Conservation (phyloP, 35 echinoderm and acorn worm species). For the Acanthaster planci region DNA sequence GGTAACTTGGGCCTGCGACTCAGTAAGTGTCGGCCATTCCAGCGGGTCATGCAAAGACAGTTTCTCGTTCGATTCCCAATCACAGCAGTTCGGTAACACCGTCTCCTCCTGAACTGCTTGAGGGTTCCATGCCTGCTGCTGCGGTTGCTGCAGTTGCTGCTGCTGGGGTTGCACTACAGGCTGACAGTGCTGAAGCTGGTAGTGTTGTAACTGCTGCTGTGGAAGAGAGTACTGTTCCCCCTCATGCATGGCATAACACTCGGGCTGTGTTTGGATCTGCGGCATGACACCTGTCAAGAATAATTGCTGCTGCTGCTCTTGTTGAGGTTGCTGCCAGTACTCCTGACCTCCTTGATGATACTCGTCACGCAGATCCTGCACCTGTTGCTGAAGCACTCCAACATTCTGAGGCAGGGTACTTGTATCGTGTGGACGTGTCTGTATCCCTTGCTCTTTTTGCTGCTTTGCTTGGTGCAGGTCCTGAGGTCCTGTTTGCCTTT, state of each 20-base stretch:
- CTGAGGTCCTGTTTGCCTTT: not conserved
- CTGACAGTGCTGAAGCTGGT: not conserved
- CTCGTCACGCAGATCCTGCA: not conserved
- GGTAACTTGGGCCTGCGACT: not conserved
- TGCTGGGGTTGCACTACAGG: not conserved
- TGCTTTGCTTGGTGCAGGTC: not conserved
- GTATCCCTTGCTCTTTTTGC: not conserved
- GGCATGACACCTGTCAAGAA: not conserved
- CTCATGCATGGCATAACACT: not conserved
- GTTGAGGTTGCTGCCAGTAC: not conserved
- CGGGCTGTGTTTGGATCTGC: not conserved
- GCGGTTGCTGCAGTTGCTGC: not conserved
- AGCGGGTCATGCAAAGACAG: not conserved
- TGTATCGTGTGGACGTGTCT: not conserved
- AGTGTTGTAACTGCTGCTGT: not conserved
- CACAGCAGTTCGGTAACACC: not conserved
- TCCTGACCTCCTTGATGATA: not conserved
- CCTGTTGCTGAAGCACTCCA: not conserved
- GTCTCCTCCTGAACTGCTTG: not conserved
- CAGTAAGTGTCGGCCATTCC: slow-evolving; percentile 1
- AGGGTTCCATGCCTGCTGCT: not conserved
- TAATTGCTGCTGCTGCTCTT: not conserved
- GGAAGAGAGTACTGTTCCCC: not conserved
- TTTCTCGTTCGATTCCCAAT: not conserved
- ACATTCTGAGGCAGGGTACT: not conserved